Conservation (phyloP, 2,888 invertebrate species). For the Troides oblongomaculatus region DNA sequence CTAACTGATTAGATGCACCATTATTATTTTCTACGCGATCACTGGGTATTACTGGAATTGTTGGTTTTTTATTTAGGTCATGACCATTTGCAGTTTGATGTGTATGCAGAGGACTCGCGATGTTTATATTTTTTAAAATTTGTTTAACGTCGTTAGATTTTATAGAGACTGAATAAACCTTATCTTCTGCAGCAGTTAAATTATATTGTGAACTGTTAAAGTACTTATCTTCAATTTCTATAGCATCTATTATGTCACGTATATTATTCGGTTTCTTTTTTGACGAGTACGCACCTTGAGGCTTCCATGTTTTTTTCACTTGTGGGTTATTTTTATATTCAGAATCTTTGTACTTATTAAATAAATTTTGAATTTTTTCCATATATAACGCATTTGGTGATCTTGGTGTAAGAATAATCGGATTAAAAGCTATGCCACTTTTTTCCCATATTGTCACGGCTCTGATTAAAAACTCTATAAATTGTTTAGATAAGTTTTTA, state of each 20-base stretch:
- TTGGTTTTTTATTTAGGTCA: slow-evolving; percentile 7
- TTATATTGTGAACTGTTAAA: slow-evolving; percentile 42
- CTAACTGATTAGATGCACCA: slow-evolving; percentile 5
- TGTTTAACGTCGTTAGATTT: background rate
- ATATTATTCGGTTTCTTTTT: slow-evolving; percentile 62
- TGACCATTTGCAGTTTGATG: slow-evolving; percentile 7
- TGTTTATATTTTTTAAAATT: slow-evolving; percentile 4
- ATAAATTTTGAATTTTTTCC: slow-evolving; percentile 51
- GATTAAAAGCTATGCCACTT: slow-evolving; percentile 67
- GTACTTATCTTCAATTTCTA: slow-evolving; percentile 47
- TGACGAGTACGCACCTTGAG: slow-evolving; percentile 31
- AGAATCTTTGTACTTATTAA: slow-evolving; percentile 45
- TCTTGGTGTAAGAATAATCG: slow-evolving; percentile 53
- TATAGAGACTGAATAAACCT: slow-evolving; percentile 12
- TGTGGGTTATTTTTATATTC: slow-evolving; percentile 28
- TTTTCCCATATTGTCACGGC: slow-evolving; percentile 67
- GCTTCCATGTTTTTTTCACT: slow-evolving; percentile 29
- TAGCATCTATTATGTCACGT: slow-evolving; percentile 62
- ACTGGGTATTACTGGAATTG: slow-evolving; percentile 5
- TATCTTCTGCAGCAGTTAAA: slow-evolving; percentile 55
- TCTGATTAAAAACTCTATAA: slow-evolving; percentile 58
- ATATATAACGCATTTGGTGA: slow-evolving; percentile 50
- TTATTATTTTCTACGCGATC: slow-evolving; percentile 15
- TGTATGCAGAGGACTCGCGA: slow-evolving; percentile 7
- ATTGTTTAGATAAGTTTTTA: slow-evolving; percentile 51